Base-by-base conservation (phyloP, 2,888 invertebrate species). In the Timema podura region DNA sequence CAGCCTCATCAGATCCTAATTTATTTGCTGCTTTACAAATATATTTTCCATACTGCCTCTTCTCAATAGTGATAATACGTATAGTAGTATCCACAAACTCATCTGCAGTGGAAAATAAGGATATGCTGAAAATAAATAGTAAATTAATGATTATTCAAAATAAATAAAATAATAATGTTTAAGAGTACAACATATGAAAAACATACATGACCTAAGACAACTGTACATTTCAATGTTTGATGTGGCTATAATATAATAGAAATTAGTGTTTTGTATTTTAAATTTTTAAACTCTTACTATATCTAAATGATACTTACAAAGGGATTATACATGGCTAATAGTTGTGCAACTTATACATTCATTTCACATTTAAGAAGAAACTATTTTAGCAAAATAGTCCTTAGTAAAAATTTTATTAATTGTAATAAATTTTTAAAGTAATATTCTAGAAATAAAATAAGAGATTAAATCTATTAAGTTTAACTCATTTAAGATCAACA, bases 61-160 rank as follows among this genome's bases (percentile, higher is more conserved):
- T 95, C 82, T 96, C 96, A 68, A 95, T 92, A 0, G 95, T 95
- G 70, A 95, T 93, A 5, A 95, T 91, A 71, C 95, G 87, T 45
- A 96, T 82, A 0, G 95, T 95, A 0, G 95, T 94, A 79, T 95
- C 95, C 0, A 95, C 94, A 78, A 93, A 95, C 78, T 96, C 95
- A 77, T 96, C 95, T 0, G 94, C 93, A 0, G 93, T 93, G 5
- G 94, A 93, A 79, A 94, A 95, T 79, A 95, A 93, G 0, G 95
- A 94, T 76, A 96, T 91, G 76, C 90, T 91, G 81, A 48, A 78
- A 76, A 73, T 73, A 67, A 51, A 61, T n/a, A 49, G 61, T 44
- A 30, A 30, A 30, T 30, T 30, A 30, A 30, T 30, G 30, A 30
- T 3, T 30, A 30, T 30, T 30, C 30, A 30, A 30, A 30, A 30